Percentiles rank a stretch among this genome's conserved stretches.
These are phyloP conservation scores for Chymomyza amoena DNA, from an alignment of 2,888 invertebrate species.

Conservation along the genomic window DNA sequence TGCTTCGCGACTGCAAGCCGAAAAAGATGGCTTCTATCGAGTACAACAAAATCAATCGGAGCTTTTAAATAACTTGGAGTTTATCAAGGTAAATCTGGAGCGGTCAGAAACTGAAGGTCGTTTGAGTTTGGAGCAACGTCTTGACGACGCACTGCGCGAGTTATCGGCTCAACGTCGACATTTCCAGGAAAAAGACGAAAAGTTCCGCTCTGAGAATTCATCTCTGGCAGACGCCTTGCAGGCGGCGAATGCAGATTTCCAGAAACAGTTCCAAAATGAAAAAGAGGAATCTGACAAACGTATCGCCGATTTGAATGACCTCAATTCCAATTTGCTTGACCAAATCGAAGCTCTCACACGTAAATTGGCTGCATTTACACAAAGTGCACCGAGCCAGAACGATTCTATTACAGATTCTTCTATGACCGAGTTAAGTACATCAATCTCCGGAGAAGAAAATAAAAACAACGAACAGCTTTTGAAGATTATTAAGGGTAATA, in stretches of 20 bases:
- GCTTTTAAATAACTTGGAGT: constrained; percentile 90
- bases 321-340: constrained; percentile 89
- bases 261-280: constrained; percentile 83
- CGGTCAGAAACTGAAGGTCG: constrained; percentile 90
- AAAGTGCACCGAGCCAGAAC: constrained; percentile 61
- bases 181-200: constrained; percentile 90
- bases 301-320: constrained; percentile 86
- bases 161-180: constrained; percentile 87
- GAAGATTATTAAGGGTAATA: constrained; percentile 91
- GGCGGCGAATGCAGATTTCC: constrained; percentile 82
- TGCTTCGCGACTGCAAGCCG: constrained; percentile 87
- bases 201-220: constrained; percentile 84
- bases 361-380: constrained; percentile 81
- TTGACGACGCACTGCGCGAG: constrained; percentile 89
- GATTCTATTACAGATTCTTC: constrained; percentile 54
- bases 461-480: constrained; percentile 87
- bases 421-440: constrained; percentile 79
- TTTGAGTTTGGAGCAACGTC: constrained; percentile 85
- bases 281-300: constrained; percentile 84
- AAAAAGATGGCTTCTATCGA: constrained; percentile 87
- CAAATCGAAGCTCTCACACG: constrained; percentile 91
- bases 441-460: constrained; percentile 83
- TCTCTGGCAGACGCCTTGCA: constrained; percentile 83
- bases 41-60: constrained; percentile 89
- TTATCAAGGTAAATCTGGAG: constrained; percentile 93